These are phyloP conservation scores for Marmota monax DNA, from an alignment of 2,113 vertebrate species.

Conservation along the genomic window DNA sequence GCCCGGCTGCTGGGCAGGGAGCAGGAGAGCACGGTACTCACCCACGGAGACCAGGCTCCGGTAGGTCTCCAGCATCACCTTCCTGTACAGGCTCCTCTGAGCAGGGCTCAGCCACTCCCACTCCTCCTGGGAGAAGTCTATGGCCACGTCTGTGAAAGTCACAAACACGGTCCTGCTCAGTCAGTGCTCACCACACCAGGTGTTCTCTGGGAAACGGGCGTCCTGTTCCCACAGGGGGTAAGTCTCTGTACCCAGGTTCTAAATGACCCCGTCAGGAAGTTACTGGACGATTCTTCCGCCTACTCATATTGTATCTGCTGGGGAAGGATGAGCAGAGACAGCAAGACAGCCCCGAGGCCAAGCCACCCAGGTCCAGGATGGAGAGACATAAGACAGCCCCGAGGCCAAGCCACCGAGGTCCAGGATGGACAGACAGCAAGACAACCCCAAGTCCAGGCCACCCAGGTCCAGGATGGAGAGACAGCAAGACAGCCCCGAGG, in stretches of 20 bases:
- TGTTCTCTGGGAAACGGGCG: background rate
- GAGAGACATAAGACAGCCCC: no score
- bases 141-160: slow-evolving; percentile 63
- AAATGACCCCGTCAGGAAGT: background rate
- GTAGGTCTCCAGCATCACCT: slow-evolving; percentile 66
- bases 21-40: background rate
- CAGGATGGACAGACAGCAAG: no score
- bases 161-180: background rate
- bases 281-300: background rate
- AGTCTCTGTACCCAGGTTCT: background rate
- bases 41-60: slow-evolving; percentile 60
- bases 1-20: background rate
- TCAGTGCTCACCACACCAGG: background rate
- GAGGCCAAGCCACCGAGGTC: no score
- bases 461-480: no score
- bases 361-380: no score
- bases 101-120: slow-evolving; percentile 51
- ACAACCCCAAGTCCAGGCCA: no score
- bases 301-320: background rate
- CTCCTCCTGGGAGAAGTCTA: slow-evolving; percentile 65
- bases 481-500: no score
- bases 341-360: no score
- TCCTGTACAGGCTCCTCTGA: slow-evolving; percentile 60
- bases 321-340: background rate
- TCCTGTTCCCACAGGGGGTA: background rate